Percentiles rank a stretch among this genome's conserved stretches.
phyloP scores from a whole-genome alignment of 2,888 invertebrate genomes.

The Punctoribates punctum region DNA sequence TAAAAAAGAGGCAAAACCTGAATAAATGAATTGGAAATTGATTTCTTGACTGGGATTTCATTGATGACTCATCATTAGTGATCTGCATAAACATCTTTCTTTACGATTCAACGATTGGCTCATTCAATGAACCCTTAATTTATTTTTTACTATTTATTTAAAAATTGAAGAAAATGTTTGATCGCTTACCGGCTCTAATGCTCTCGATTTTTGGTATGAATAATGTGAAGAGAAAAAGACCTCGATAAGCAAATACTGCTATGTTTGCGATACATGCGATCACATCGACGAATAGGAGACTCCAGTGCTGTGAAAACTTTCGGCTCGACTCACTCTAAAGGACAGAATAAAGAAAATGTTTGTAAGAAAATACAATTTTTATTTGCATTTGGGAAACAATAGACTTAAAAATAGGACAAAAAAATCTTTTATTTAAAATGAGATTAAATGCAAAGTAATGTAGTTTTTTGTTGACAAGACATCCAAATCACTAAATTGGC shows the following conservation, averaged over 20 bases:
- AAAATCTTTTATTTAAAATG: no score
- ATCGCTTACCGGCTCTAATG: slow-evolving; percentile 35
- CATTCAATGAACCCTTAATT: neutral
- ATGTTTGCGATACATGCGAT: neutral
- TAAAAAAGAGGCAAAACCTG: no score
- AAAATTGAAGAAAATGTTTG: slow-evolving; percentile 8
- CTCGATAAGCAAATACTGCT: neutral
- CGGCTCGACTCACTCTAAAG: slow-evolving; percentile 22
- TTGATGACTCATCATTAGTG: no score
- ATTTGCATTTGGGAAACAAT: neutral
- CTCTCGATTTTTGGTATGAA: neutral
- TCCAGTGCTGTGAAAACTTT: slow-evolving; percentile 18
- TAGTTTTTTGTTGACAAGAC: no score
- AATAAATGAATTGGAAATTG: no score
- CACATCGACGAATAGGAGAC: neutral
- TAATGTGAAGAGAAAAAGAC: slow-evolving; percentile 14
- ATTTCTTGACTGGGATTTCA: no score
- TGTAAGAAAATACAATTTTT: neutral
- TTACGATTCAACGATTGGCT: neutral
- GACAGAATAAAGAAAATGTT: neutral
- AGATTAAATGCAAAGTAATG: no score
- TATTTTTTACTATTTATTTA: neutral
- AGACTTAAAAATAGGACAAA: neutral
- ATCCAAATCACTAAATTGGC: no score
- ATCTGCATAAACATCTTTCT: neutral